These are phyloP conservation scores for Xestoiulus laeticollis DNA, from an alignment of 2,888 invertebrate species.

Conservation along the genomic window DNA sequence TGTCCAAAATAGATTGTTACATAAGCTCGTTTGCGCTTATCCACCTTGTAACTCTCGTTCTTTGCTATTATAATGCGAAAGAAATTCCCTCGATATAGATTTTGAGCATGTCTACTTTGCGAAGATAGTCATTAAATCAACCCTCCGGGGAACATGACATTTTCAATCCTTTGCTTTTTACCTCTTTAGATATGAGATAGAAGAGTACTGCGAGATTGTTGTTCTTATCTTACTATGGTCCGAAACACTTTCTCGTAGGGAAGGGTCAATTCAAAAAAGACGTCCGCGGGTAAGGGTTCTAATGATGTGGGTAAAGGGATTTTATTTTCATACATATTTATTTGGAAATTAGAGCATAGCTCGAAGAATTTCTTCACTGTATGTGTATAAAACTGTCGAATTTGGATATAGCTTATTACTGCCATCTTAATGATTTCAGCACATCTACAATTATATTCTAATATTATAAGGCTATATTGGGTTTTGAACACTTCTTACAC, in stretches of 20 bases:
- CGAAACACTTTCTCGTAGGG: not conserved
- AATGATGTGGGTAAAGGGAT: not conserved
- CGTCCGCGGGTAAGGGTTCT: no score
- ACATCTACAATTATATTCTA: no score
- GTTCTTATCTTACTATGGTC: not conserved
- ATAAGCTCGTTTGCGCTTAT: slow-evolving; percentile 32
- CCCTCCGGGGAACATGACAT: not conserved
- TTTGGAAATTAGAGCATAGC: no score
- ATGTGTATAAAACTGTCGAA: no score
- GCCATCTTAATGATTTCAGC: no score
- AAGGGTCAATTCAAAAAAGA: not conserved
- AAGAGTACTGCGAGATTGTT: not conserved
- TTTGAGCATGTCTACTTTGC: not conserved
- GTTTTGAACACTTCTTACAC: no score
- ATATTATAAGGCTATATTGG: no score
- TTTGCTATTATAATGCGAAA: not conserved
- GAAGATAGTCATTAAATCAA: not conserved
- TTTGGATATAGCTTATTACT: no score
- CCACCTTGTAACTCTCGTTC: slow-evolving; percentile 19
- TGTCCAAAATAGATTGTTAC: slow-evolving; percentile 39
- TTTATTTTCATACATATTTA: no score
- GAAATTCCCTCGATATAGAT: slow-evolving; percentile 31
- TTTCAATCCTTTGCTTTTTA: slow-evolving; percentile 9
- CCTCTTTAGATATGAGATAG: not conserved
- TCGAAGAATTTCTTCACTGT: no score